Evolutionary conservation across 2,113 vertebrate genomes (phyloP), one percentile per base, ranked within the genome.

Genomic region (Formicarius rufipectus): DNA sequence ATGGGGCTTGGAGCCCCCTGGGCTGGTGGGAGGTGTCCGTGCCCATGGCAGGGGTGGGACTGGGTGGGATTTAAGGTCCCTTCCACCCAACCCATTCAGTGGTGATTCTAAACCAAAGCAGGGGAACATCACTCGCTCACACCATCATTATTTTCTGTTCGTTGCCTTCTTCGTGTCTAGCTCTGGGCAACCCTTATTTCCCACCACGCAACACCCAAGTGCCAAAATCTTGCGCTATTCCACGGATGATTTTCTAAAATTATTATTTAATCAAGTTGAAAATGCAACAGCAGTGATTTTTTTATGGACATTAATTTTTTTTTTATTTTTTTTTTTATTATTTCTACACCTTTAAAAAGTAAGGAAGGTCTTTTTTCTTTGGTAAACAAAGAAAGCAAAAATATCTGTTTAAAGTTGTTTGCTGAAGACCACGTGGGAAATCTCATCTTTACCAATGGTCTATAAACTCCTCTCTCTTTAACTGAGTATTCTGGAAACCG

Each of bases 11-110:
- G 47, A 55, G 30, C 56, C 63, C 0, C 10, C 50, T 66, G 67
- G 50, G 20, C 27, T 0, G 15, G 50, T 33, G 76, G 37, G 0
- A 73, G 9, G 0, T 58, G 59, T 42, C 31, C 14, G 18, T 58
- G 35, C 3, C 12, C 30, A 7, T 31, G 49, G 40, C 42, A 49
- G 25, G 17, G 12, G 8, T 20, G 33, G n/a, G 1, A 14, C 4
- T 12, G 5, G 9, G 20, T 37, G 31, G 5, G 5, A 3, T n/a
- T 81, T 64, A 3, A 21, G 3, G 4, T 31, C 42, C 8, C 3
- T 45, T 75, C 42, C 39, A 12, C 23, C 33, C 53, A 75, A 67
- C 24, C 3, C n/a, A n/a, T 0, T 21, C 49, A 24, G 27, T 27
- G 49, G 14, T 50, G 49, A 50, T 50, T 50, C 24, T 14, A 50